Evolutionary conservation across 2,888 invertebrate species (phyloP).

Genomic region (Ephialtes manifestator): DNA sequence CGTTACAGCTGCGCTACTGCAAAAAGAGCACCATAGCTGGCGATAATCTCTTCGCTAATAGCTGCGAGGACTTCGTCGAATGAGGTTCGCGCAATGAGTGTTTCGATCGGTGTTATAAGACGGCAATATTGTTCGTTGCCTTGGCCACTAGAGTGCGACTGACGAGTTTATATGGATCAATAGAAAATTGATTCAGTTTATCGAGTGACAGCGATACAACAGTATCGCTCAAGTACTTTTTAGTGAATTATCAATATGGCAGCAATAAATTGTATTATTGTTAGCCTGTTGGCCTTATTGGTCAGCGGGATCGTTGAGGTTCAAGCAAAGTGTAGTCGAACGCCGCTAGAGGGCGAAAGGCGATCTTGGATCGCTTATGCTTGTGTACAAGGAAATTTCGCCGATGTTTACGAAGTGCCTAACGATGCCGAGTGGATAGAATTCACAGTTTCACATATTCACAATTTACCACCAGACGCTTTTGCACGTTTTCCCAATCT

Average conservation of each 20-base stretch:
- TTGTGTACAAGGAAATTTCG: constrained; percentile 75
- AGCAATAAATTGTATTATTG: constrained; percentile 7
- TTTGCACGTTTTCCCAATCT: constrained; percentile 75
- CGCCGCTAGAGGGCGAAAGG: constrained; percentile 71
- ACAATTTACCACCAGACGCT: constrained; percentile 73
- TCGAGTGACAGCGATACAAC: neutral
- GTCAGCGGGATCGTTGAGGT: constrained; percentile 18
- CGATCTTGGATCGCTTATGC: constrained; percentile 76
- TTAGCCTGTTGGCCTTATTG: constrained; percentile 17
- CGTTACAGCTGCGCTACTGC: constrained; percentile 12
- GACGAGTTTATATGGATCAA: neutral
- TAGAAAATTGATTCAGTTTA: neutral
- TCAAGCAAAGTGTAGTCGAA: constrained; percentile 76
- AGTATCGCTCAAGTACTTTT: neutral
- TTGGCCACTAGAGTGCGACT: neutral
- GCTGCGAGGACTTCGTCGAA: constrained; percentile 1
- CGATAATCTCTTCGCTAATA: constrained; percentile 48
- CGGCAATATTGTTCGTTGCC: neutral
- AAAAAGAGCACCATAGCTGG: constrained; percentile 33
- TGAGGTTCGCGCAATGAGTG: constrained; percentile 5
- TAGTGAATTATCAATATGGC: neutral
- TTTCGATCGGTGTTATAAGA: neutral
- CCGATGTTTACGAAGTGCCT: constrained; percentile 75
- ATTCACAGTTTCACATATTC: constrained; percentile 78
- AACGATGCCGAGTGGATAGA: constrained; percentile 79